Evolutionary conservation across 2,113 vertebrate genomes (phyloP).

Genomic region (Lamprologus lemairii): DNA sequence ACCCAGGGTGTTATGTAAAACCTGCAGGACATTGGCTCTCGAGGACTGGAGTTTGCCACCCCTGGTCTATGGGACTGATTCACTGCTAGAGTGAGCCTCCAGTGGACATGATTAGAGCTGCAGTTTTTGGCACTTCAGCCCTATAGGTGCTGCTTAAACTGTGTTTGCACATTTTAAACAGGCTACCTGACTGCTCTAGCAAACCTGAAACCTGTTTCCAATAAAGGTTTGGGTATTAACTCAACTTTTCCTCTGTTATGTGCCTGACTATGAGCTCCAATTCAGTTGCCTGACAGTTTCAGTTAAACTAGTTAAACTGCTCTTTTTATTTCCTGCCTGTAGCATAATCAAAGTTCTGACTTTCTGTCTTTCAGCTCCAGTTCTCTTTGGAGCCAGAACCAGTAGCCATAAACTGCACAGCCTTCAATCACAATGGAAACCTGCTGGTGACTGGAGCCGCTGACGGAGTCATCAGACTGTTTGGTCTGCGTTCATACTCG

Average conservation of each 20-base stretch:
- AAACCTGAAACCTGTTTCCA: not conserved
- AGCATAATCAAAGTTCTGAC: not conserved
- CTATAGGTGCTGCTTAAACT: not conserved
- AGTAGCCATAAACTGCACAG: conserved; percentile 91
- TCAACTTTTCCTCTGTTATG: not conserved
- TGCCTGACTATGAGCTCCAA: not conserved
- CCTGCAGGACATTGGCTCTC: not conserved
- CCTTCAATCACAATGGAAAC: conserved; percentile 97
- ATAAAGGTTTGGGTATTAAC: not conserved
- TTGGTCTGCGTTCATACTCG: conserved; percentile 70
- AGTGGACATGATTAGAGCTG: not conserved
- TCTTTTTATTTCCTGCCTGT: not conserved
- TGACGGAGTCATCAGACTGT: conserved; percentile 88
- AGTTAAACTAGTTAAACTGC: not conserved
- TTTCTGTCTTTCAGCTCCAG: conserved; percentile 75
- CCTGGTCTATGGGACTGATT: not conserved
- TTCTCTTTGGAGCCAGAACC: conserved; percentile 90
- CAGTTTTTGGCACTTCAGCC: not conserved
- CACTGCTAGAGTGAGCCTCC: not conserved
- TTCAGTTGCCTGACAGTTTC: not conserved
- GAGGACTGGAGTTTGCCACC: not conserved
- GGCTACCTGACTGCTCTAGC: not conserved
- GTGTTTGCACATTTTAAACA: not conserved
- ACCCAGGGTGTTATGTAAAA: not conserved
- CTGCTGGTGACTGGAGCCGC: conserved; percentile 92